phyloP scores from a whole-genome alignment of 2,888 invertebrate genomes.

The Dexiosoma caninum region DNA sequence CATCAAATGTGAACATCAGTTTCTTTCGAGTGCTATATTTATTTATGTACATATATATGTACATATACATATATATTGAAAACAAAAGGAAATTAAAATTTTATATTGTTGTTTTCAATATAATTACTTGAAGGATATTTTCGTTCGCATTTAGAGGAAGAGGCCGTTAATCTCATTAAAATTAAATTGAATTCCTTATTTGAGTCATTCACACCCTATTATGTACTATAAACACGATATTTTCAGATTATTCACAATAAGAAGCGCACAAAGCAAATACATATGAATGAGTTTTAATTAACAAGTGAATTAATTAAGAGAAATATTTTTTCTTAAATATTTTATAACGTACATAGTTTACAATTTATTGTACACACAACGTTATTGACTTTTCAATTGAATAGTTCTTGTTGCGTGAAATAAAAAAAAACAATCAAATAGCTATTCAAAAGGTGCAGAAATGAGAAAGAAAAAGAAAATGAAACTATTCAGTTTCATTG shows the following conservation, averaged over 20 bases:
- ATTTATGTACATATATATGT: too few species aligned
- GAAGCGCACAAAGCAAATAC: neutral
- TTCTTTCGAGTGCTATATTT: too few species aligned
- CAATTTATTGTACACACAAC: slow-evolving; percentile 37
- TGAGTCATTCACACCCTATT: too few species aligned
- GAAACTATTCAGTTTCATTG: slow-evolving; percentile 28
- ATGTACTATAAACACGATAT: neutral
- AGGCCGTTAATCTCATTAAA: too few species aligned
- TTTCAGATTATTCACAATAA: neutral
- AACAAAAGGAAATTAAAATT: too few species aligned
- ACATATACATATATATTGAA: too few species aligned
- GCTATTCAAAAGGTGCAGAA: slow-evolving; percentile 8
- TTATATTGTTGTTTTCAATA: too few species aligned
- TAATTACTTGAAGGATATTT: too few species aligned
- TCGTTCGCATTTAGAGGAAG: too few species aligned
- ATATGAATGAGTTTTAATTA: slow-evolving; percentile 34
- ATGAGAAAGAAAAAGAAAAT: neutral
- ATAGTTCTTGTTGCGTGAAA: slow-evolving; percentile 1
- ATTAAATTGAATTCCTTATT: too few species aligned
- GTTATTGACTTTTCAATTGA: slow-evolving; percentile 57
- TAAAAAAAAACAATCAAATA: slow-evolving; percentile 11
- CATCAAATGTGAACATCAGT: too few species aligned
- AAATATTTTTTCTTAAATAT: slow-evolving; percentile 17
- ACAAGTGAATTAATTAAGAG: slow-evolving; percentile 25
- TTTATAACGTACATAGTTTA: slow-evolving; percentile 35